Evolutionary conservation across 2,113 vertebrate species (phyloP), one percentile per base, ranked within the genome.

Genomic region (Thymallus thymallus): DNA sequence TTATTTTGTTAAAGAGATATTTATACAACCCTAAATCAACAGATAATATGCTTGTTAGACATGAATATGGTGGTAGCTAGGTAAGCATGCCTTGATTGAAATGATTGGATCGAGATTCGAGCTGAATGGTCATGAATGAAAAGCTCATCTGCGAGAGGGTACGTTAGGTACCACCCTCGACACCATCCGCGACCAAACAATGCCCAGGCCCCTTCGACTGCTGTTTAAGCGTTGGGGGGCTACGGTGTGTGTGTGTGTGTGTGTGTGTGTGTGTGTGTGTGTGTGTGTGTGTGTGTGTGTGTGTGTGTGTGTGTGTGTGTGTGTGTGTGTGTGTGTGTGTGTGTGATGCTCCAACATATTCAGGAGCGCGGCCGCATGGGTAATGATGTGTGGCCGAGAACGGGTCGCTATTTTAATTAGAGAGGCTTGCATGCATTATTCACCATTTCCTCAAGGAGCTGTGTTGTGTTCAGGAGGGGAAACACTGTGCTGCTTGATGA

Each of bases 331-430:
- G n/a, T n/a, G n/a, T n/a, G n/a, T n/a, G n/a, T n/a, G n/a, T 7
- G 20, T 22, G 58, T 61, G 58, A 61, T 16, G 6, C 84, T 84
- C 87, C 86, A 77, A 79, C 81, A 80, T 91, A 87, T 88, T 88
- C 87, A 89, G 84, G 81, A 86, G 84, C 80, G 80, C 82, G 13
- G 86, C 78, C 80, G 16, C 12, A 14, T 24, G 83, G 63, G 89
- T 90, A 90, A 88, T 93, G 84, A 87, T 71, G 82, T 72, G 32
- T 75, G 92, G 87, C 75, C 6, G 71, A 55, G 67, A 92, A 88
- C 77, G 89, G 65, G 86, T 76, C 18, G 75, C 75, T 85, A 51
- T 90, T 92, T 88, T 82, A 92, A 91, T 93, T 92, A 91, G 84
- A 80, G 77, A 72, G 29, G 74, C 75, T 72, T 26, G 71, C 55